Evolutionary conservation across 2,113 vertebrate genomes (phyloP), one percentile per base, ranked within the genome.

Genomic region (Sylvilagus bachmani): DNA sequence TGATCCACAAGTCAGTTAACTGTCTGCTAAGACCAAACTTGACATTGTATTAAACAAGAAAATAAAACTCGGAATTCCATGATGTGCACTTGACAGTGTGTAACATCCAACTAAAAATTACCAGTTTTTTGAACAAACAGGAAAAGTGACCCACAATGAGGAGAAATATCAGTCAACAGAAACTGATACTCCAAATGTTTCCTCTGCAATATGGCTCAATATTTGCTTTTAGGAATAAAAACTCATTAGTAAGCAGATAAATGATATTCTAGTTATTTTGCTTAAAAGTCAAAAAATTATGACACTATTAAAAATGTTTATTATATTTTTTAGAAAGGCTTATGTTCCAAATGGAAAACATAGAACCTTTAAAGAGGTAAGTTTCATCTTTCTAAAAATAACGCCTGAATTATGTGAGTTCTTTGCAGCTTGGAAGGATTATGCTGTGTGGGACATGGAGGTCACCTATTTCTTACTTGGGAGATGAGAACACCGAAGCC

Each of bases 201-300:
- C 82, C 16, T 17, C 75, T 89, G 31, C 19, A 75, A 70, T 10
- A 21, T 36, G 27, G 29, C 53, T 62, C 2, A 81, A 29, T 73
- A 53, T 78, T 78, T 91, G 25, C 44, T 73, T 89, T 73, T 73
- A 89, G 19, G 33, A 93, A 51, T 96, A 33, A 88, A 49, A 95
- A 61, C 31, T 78, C 55, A 84, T 61, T 84, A 58, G 24, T 58
- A 94, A 55, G 22, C 79, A 93, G 17, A 22, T 33, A 84, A 88
- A 31, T 49, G 24, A 62, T 88, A 5, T 62, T 71, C 29, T 85
- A 51, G 44, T 49, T 62, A 90, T 84, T 90, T 86, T 90, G 71
- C 80, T 93, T 94, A 80, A 90, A 92, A 80, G 9, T 25, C 27
- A 71, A 25, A 93, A 87, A n/a, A 55, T 10, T 80, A 80, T 67